Percentiles rank a stretch among this genome's conserved stretches.
These are phyloP conservation scores for Halocynthia aurantium DNA, from an alignment of 23 tunicate genomes.

Conservation along the genomic window DNA sequence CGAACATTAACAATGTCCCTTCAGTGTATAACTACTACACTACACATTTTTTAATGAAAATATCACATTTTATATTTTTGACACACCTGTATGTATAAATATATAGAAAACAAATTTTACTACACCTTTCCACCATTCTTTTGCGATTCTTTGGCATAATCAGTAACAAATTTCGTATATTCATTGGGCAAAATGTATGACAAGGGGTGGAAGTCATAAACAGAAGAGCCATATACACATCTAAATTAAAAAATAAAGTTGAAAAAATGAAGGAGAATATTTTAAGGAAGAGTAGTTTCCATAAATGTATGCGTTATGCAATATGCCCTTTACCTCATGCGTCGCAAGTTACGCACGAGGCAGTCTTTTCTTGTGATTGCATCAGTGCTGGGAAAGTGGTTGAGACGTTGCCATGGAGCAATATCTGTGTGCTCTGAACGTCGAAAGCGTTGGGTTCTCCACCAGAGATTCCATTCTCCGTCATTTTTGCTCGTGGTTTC, in stretches of 20 bases:
- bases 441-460: constrained; percentile 84
- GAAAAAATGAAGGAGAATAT: neutral
- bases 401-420: constrained; percentile 84
- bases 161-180: constrained; percentile 83
- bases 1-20: no score
- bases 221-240: constrained; percentile 66
- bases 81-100: no score
- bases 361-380: constrained; percentile 89
- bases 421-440: constrained; percentile 77
- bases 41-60: neutral
- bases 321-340: constrained; percentile 49
- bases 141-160: constrained; percentile 73
- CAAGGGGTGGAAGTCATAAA: constrained; percentile 60
- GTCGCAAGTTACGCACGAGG: constrained; percentile 64
- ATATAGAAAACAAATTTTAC: no score
- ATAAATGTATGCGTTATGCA: neutral
- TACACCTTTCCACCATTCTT: constrained; percentile 61
- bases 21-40: neutral
- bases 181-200: constrained; percentile 86
- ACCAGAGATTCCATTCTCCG: constrained; percentile 88
- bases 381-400: constrained; percentile 90
- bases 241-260: constrained; percentile 5
- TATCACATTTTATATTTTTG: neutral
- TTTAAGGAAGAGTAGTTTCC: neutral
- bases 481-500: constrained; percentile 28